Percentiles rank a stretch among this genome's conserved stretches.
Conservation (phyloP, 2,797 vertebrate species). For the Hephaestus fuliginosus region DNA sequence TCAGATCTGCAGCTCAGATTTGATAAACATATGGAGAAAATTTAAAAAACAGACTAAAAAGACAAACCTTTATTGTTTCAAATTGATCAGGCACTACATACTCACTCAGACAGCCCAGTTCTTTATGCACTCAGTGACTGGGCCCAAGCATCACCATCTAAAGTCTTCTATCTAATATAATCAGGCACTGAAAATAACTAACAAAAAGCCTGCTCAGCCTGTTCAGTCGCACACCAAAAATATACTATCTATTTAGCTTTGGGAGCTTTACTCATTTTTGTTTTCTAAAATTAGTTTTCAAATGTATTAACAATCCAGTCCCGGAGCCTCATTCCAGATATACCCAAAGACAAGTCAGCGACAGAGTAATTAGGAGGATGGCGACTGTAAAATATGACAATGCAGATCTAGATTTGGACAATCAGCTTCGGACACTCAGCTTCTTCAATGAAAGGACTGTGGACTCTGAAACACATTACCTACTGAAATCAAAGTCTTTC, state of each 20-base stretch:
- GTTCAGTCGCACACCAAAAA: neutral
- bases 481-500: neutral
- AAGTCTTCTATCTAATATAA: neutral
- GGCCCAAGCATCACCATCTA: neutral
- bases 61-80: neutral
- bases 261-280: neutral
- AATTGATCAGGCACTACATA: neutral
- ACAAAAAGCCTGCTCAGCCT: neutral
- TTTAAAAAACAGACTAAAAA: neutral
- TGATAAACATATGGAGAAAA: too few relatives aligned
- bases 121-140: neutral
- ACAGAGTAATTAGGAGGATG: neutral
- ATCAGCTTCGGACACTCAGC: too few relatives aligned
- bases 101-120: neutral
- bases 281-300: conserved; percentile 5
- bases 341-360: neutral
- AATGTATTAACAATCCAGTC: neutral
- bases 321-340: neutral
- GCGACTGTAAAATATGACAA: neutral
- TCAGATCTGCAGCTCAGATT: too few relatives aligned
- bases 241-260: neutral
- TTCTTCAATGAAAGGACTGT: neutral
- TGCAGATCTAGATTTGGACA: neutral
- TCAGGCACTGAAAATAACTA: neutral
- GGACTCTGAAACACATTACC: neutral